Conservation (phyloP, 1,140 invertebrate genomes). For the Melitaea cinxia region DNA sequence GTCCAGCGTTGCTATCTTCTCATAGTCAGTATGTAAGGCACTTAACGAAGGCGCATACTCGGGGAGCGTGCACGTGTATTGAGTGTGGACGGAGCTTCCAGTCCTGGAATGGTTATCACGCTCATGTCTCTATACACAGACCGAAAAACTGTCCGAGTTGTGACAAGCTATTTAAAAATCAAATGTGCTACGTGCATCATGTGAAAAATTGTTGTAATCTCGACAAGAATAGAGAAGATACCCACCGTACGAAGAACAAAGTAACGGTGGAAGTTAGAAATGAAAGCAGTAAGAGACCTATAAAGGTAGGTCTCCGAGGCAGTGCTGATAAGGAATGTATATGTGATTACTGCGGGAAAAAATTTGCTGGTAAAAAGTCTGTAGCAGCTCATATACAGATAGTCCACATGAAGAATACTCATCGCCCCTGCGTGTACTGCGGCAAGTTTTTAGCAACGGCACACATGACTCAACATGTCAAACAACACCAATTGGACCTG, state of each 20-base stretch:
- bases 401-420: slow-evolving; percentile 65
- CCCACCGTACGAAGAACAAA: slow-evolving; percentile 44
- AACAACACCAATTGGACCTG: slow-evolving; percentile 46
- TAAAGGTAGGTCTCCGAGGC: slow-evolving; percentile 58
- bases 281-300: slow-evolving; percentile 40
- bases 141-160: slow-evolving; percentile 59
- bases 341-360: slow-evolving; percentile 67
- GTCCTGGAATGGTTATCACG: slow-evolving; percentile 45
- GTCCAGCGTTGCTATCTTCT: slow-evolving; percentile 48
- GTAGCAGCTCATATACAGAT: slow-evolving; percentile 65
- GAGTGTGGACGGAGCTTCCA: slow-evolving; percentile 62
- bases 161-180: slow-evolving; percentile 60
- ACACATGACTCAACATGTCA: slow-evolving; percentile 64
- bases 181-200: slow-evolving; percentile 59
- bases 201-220: slow-evolving; percentile 58
- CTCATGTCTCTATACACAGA: slow-evolving; percentile 52
- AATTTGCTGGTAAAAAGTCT: slow-evolving; percentile 58
- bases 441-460: slow-evolving; percentile 61
- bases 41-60: slow-evolving; percentile 41
- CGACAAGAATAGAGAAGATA: slow-evolving; percentile 43
- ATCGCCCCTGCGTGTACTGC: slow-evolving; percentile 62
- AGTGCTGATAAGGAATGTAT: slow-evolving; percentile 52
- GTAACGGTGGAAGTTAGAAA: slow-evolving; percentile 47
- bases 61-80: slow-evolving; percentile 50
- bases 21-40: slow-evolving; percentile 45